Conservation (phyloP, 2,113 vertebrate species). For the Podarcis muralis region DNA sequence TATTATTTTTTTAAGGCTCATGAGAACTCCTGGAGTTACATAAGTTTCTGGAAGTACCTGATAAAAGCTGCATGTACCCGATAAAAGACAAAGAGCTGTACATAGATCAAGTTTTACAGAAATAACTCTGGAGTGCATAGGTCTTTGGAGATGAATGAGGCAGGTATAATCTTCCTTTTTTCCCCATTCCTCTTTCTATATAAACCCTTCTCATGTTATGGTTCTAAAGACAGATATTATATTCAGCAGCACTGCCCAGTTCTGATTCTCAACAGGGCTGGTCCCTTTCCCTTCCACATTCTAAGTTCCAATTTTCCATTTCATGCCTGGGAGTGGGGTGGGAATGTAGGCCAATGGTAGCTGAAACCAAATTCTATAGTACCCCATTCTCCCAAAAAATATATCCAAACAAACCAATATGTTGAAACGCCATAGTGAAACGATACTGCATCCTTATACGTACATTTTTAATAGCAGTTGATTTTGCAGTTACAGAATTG, state of each 20-base stretch:
- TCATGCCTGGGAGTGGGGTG: background rate
- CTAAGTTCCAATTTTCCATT: background rate
- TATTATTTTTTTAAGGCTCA: background rate
- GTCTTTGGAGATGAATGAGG: background rate
- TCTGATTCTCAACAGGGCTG: background rate
- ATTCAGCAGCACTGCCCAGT: background rate
- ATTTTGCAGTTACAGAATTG: background rate
- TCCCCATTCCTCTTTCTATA: background rate
- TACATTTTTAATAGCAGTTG: background rate
- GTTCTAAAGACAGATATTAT: background rate
- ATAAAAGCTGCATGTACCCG: background rate
- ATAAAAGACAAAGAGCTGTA: background rate
- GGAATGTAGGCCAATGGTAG: too few species aligned
- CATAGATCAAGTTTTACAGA: background rate
- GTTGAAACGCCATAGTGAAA: background rate
- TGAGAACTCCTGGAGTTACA: background rate
- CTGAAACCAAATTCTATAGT: too few species aligned
- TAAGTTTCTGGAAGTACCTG: background rate
- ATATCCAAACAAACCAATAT: too few species aligned
- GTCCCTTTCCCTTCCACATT: background rate
- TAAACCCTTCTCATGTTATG: background rate
- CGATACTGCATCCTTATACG: too few species aligned
- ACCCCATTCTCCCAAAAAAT: too few species aligned
- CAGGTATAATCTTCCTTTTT: background rate
- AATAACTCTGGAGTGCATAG: background rate